phyloP scores from a whole-genome alignment of 2,113 vertebrate genomes.

The Glaucidium brasilianum region DNA sequence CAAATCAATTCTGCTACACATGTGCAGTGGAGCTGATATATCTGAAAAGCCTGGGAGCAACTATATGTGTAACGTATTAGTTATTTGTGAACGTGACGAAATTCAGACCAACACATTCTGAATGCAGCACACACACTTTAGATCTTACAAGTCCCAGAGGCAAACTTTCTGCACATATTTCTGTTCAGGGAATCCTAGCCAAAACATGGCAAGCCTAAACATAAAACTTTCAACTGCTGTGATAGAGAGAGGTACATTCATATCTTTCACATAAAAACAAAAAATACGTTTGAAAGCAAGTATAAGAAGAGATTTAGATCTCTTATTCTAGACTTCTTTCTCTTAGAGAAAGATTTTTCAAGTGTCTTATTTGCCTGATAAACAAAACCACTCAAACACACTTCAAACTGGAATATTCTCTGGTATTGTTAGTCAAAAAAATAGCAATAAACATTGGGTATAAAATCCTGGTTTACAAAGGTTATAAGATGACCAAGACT shows the following conservation, averaged over 20 bases:
- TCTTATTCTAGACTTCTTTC: not conserved
- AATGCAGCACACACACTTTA: not conserved
- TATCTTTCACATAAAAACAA: conserved; percentile 25
- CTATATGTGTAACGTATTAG: not conserved
- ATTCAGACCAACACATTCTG: not conserved
- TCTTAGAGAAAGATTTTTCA: not conserved
- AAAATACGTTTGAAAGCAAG: not conserved
- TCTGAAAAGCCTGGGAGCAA: not conserved
- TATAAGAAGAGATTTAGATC: not conserved
- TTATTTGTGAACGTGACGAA: not conserved
- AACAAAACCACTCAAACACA: not conserved
- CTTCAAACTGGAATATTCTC: not conserved
- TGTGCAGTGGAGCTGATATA: not conserved
- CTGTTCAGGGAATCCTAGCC: conserved; percentile 8
- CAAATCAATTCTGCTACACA: not conserved
- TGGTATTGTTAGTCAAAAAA: not conserved
- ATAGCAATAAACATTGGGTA: not conserved
- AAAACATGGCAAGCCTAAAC: conserved; percentile 35
- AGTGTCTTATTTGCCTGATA: not conserved
- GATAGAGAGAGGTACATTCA: conserved; percentile 12
- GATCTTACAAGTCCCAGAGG: conserved; percentile 3
- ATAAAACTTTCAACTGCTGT: not conserved
- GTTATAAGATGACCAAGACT: not conserved
- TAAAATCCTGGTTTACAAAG: not conserved
- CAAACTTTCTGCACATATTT: conserved; percentile 17